Conservation (phyloP, 2,888 invertebrate genomes). For the Drosophila birchii region DNA sequence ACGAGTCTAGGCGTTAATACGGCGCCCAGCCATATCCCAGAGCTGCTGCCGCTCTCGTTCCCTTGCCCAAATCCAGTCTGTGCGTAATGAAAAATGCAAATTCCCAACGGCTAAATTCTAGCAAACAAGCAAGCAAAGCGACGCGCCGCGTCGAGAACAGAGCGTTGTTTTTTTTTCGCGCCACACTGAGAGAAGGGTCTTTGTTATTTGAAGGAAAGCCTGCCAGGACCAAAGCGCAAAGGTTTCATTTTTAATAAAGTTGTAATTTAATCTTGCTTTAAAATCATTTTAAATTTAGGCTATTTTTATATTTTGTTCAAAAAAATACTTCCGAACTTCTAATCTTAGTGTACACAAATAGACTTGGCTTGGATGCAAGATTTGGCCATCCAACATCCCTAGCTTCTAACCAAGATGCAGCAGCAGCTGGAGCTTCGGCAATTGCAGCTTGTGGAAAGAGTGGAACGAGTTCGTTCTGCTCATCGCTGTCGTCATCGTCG, state of each 20-base stretch:
- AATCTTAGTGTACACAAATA: slow-evolving; percentile 41
- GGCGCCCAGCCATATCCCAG: slow-evolving; percentile 55
- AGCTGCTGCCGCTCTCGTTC: slow-evolving; percentile 11
- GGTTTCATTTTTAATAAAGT: neutral
- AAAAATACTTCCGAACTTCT: neutral
- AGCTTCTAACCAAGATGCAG: slow-evolving; percentile 37
- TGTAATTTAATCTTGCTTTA: neutral
- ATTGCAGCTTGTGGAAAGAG: slow-evolving; percentile 58
- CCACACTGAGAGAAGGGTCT: slow-evolving; percentile 13
- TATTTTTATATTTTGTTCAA: neutral
- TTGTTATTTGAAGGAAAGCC: neutral
- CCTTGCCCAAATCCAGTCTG: slow-evolving; percentile 17
- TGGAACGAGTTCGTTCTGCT: slow-evolving; percentile 2
- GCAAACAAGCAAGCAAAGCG: slow-evolving; percentile 81
- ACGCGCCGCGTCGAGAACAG: slow-evolving; percentile 64
- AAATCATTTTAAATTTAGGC: neutral
- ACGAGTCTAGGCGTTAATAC: slow-evolving; percentile 79
- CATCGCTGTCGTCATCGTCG: slow-evolving; percentile 40
- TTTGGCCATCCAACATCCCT: slow-evolving; percentile 21
- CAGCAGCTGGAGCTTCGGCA: slow-evolving; percentile 51
- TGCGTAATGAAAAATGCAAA: slow-evolving; percentile 84
- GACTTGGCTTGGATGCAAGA: slow-evolving; percentile 34
- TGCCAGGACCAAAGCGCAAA: neutral
- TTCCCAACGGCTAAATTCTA: slow-evolving; percentile 83
- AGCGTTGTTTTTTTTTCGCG: slow-evolving; percentile 32